Evolutionary conservation across 1,140 invertebrate species (phyloP), one percentile per base, ranked within the genome.

Genomic region (Drosophila setifemur): DNA sequence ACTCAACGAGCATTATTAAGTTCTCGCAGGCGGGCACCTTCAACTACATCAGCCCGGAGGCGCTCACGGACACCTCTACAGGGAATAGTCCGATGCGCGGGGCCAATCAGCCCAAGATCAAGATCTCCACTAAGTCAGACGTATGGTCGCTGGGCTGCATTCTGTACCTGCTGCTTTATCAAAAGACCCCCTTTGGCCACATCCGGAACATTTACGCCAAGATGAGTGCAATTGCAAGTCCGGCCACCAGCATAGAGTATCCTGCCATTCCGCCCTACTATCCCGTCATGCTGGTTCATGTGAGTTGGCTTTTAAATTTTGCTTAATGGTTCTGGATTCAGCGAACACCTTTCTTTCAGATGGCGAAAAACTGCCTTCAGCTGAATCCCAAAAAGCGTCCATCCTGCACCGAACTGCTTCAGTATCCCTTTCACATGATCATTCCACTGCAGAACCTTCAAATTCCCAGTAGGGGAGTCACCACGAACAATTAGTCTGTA

Each of bases 71-170:
- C 52, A 92, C 93, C 60, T 90, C 91, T 14, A 91, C 90, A 44
- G 91, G 90, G 7, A 72, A 73, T 23, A 90, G 90, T 55, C 86
- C 88, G 3, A 76, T 74, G 73, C 90, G 67, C 35, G 72, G 66
- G 12, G 73, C 58, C 16, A 79, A 90, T 73, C 88, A 89, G 47
- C 90, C 90, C 0, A 90, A 90, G 44, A 90, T 90, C 14, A 90
- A 90, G 96, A 95, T 99, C 53, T 96, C 95, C 57, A 96, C 94
- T 52, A 98, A 97, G 82, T 97, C 97, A 8, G 98, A 99, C 91
- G 96, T 99, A 9, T 99, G 98, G 98, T 98, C 97, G 0, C 91
- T 99, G 21, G 98, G 98, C 9, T 99, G 98, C 90, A 99, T 99
- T 64, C 92, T 99, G 18, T 99, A 99, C 90, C 94, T 96, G 89